Percentiles rank a stretch among this genome's conserved stretches.
phyloP scores from a whole-genome alignment of 2,113 vertebrate genomes.

The Dascyllus trimaculatus region DNA sequence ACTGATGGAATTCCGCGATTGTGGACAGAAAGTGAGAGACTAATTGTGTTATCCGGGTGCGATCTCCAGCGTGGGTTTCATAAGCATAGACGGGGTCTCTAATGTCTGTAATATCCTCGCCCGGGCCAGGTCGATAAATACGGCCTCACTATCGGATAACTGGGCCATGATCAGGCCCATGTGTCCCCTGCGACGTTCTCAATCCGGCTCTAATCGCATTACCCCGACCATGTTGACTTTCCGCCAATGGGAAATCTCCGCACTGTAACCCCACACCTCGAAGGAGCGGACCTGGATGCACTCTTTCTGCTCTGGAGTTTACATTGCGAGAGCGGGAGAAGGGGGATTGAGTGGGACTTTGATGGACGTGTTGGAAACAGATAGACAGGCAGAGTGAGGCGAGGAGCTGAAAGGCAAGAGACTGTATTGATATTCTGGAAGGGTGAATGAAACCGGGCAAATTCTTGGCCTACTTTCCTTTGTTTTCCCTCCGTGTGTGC shows the following conservation, averaged over 20 bases:
- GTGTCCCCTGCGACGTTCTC: constrained; percentile 82
- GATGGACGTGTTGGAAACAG: constrained; percentile 69
- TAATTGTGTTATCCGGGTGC: constrained; percentile 80
- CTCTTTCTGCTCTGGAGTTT: constrained; percentile 68
- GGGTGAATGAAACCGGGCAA: constrained; percentile 36
- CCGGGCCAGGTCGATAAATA: constrained; percentile 81
- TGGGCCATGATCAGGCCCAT: constrained; percentile 85
- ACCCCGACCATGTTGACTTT: constrained; percentile 85
- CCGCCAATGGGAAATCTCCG: constrained; percentile 85
- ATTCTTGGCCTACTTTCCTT: constrained; percentile 27
- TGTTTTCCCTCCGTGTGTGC: constrained; percentile 9
- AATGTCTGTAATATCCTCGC: constrained; percentile 80
- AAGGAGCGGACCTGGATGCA: constrained; percentile 68
- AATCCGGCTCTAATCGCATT: constrained; percentile 86
- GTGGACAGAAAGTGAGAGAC: constrained; percentile 75
- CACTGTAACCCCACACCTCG: constrained; percentile 85
- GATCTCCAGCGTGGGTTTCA: constrained; percentile 76
- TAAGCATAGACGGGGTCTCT: constrained; percentile 75
- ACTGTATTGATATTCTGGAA: constrained; percentile 59
- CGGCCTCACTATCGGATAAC: constrained; percentile 83
- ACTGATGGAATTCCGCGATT: constrained; percentile 82
- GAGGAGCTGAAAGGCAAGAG: constrained; percentile 65
- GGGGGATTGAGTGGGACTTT: constrained; percentile 71
- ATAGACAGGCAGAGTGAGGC: constrained; percentile 56
- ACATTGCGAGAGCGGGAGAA: constrained; percentile 52